Evolutionary conservation across 2,888 invertebrate species (phyloP).

Genomic region (Lamellibrachia satsuma): DNA sequence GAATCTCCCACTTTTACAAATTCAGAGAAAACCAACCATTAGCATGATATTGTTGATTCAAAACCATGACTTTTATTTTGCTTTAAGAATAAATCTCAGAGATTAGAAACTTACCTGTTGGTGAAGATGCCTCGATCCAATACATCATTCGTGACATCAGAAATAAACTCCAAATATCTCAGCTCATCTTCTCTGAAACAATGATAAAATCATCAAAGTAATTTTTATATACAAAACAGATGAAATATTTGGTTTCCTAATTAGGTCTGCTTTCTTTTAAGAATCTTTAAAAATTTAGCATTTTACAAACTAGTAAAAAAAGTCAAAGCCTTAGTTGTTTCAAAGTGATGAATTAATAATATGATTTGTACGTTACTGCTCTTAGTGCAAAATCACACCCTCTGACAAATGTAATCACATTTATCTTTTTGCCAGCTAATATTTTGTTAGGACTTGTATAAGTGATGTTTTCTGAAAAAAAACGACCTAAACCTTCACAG

Average conservation of each 20-base stretch:
- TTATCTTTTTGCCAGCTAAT: background rate
- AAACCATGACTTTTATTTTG: background rate
- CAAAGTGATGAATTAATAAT: background rate
- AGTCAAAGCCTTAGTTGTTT: background rate
- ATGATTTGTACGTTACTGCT: background rate
- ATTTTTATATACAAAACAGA: background rate
- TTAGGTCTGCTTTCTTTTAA: background rate
- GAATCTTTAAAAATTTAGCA: background rate
- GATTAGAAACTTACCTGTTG: constrained; percentile 51
- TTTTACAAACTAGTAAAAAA: background rate
- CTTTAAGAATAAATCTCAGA: background rate
- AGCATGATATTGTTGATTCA: too few species aligned
- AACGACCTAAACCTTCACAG: background rate
- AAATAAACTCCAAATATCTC: constrained; percentile 60
- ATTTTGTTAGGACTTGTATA: background rate
- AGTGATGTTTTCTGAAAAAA: background rate
- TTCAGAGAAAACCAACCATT: too few species aligned
- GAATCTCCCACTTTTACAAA: too few species aligned
- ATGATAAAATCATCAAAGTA: background rate
- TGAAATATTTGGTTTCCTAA: background rate
- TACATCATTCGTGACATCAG: constrained; percentile 62
- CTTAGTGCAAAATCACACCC: background rate
- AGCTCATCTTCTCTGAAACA: constrained; percentile 59
- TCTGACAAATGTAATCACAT: background rate
- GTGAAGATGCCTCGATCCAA: constrained; percentile 62